phyloP scores from a whole-genome alignment of 2,797 vertebrate species.

The Percopsis omiscomaycus region DNA sequence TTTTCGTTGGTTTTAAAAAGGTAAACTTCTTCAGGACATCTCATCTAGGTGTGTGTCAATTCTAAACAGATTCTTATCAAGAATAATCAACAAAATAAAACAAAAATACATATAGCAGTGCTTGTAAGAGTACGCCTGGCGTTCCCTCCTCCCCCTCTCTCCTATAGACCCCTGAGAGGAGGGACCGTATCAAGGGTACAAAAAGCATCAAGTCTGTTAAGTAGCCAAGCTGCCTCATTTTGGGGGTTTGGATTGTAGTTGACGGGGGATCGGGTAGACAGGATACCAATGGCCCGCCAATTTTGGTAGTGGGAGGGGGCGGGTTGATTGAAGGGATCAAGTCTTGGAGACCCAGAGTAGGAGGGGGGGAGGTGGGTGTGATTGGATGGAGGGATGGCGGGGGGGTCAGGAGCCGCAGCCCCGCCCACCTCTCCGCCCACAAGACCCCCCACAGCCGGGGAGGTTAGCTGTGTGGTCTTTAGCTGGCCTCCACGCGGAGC shows the following conservation, averaged over 20 bases:
- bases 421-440: conserved; percentile 28
- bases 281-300: not conserved
- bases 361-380: conserved; percentile 21
- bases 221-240: conserved; percentile 80
- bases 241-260: conserved; percentile 65
- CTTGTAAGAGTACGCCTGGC: conserved; percentile 68
- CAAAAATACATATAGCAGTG: conserved; percentile 75
- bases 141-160: conserved; percentile 30
- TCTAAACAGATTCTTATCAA: conserved; percentile 66
- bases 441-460: not conserved
- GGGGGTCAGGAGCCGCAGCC: conserved; percentile 40
- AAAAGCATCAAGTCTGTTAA: conserved; percentile 72
- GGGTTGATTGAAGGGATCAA: conserved; percentile 38
- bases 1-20: conserved; percentile 64
- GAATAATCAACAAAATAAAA: conserved; percentile 52
- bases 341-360: not conserved
- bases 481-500: conserved; percentile 92
- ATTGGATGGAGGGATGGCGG: conserved; percentile 13
- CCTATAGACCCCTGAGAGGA: conserved; percentile 33
- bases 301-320: conserved; percentile 26
- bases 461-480: conserved; percentile 50
- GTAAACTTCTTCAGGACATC: conserved; percentile 64
- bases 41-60: conserved; percentile 64
- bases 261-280: conserved; percentile 36
- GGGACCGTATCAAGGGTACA: conserved; percentile 57